Evolutionary conservation across 2,888 invertebrate species (phyloP).

Genomic region (Gastracanthus pulcherrimus): DNA sequence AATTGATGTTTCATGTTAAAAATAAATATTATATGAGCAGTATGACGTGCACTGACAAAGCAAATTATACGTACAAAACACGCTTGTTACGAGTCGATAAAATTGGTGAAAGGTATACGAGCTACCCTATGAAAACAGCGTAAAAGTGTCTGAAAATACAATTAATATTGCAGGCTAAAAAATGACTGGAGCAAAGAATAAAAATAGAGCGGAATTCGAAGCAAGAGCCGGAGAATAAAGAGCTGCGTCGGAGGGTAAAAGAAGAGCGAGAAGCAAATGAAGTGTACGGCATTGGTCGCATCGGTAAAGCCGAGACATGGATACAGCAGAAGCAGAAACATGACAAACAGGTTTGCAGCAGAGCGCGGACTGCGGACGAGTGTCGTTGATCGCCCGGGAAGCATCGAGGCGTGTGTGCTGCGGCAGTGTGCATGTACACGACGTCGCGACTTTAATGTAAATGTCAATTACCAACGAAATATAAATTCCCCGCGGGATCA

Average conservation of each 20-base stretch:
- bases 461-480: constrained; percentile 62
- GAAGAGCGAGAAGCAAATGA: constrained; percentile 23
- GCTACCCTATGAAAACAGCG: background rate
- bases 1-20: no score
- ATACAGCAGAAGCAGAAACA: constrained; percentile 42
- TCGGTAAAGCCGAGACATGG: constrained; percentile 44
- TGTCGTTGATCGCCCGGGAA: constrained; percentile 49
- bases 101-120: constrained; percentile 6
- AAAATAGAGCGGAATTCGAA: constrained; percentile 4
- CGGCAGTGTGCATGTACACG: constrained; percentile 54
- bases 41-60: background rate
- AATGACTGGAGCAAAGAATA: background rate
- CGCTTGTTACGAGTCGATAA: constrained; percentile 15
- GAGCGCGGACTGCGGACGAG: background rate
- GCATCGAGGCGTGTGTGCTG: constrained; percentile 60
- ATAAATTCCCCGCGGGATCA: constrained; percentile 30
- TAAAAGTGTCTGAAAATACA: background rate
- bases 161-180: background rate
- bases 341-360: constrained; percentile 58
- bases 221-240: background rate
- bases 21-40: background rate
- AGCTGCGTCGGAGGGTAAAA: background rate
- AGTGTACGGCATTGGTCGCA: constrained; percentile 36
- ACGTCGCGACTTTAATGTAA: constrained; percentile 62
- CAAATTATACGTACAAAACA: background rate